Evolutionary conservation across 2,797 vertebrate genomes (phyloP).

Genomic region (Sparidentex hasta): DNA sequence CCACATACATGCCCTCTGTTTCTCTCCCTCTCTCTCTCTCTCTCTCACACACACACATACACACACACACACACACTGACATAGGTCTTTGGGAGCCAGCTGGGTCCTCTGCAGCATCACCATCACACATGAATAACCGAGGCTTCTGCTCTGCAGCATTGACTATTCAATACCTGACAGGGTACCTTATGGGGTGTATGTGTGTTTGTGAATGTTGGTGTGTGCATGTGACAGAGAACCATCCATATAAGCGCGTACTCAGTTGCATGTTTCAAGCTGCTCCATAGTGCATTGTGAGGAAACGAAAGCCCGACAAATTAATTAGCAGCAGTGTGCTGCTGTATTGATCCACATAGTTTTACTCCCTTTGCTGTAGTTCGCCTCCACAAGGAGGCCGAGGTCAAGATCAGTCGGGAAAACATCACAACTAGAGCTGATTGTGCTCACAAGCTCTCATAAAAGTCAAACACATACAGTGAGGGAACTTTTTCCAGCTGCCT

Average conservation of each 20-base stretch:
- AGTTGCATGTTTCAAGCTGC: conserved; percentile 36
- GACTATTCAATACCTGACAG: conserved; percentile 75
- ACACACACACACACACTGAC: conserved; percentile 25
- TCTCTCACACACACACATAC: conserved; percentile 17
- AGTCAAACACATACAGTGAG: background rate
- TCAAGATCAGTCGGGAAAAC: conserved; percentile 38
- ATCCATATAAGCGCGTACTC: conserved; percentile 11
- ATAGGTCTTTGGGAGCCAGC: conserved; percentile 66
- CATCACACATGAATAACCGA: conserved; percentile 79
- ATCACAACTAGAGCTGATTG: conserved; percentile 2
- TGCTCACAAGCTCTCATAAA: conserved; percentile 18
- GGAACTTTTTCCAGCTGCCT: conserved; percentile 14
- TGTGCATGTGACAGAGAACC: conserved; percentile 17
- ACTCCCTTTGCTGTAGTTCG: conserved; percentile 11
- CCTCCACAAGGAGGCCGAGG: conserved; percentile 18
- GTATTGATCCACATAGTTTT: conserved; percentile 29
- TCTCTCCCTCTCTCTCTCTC: conserved; percentile 4
- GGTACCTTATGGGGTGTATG: conserved; percentile 50
- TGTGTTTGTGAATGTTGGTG: background rate
- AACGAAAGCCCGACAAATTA: conserved; percentile 27
- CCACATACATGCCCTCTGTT: conserved; percentile 35
- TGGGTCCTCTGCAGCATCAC: conserved; percentile 70
- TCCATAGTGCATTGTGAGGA: conserved; percentile 13
- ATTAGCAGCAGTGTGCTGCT: conserved; percentile 33
- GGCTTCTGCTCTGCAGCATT: conserved; percentile 62